Base-by-base conservation (phyloP, 1,140 invertebrate genomes). In the Drosophila nigrodunni region DNA sequence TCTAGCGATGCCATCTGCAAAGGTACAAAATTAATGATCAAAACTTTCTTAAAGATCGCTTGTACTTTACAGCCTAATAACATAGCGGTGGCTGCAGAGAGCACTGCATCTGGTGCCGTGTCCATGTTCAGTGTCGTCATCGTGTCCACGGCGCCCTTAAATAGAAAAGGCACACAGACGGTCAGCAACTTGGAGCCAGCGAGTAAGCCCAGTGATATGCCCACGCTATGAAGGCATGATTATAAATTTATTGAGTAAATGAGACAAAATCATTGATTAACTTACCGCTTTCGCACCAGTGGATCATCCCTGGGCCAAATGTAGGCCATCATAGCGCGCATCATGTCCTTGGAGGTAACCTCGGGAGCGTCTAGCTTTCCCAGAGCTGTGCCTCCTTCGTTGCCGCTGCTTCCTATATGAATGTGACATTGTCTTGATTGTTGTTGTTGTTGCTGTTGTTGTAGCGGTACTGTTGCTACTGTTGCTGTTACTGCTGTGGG, bases 141-240 rank as follows among this genome's bases (percentile, higher is more conserved):
- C 80, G 95, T 95, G 93, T 99, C 98, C 52, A 99, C 94, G 1
- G 96, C 96, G 93, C 98, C 96, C 93, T 99, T 99, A 91, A 99
- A 99, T 55, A 99, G 93, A 93, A 99, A 99, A n/a, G 99, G 99
- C 5, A 99, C 98, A 74, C 95, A 93, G 3, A 99, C 97, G 92
- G 98, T 99, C 72, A 99, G 90, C 30, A 98, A 87, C 94, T 98
- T 98, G 25, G 97, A 97, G 43, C 96, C 95, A 52, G 96, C 94
- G 34, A 98, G 92, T 49, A 98, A 93, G 44, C 95, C 94, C 21
- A 99, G 77, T 8, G 99, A 97, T 39, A 98, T 82, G 82, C 97
- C 94, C 11, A 99, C 99, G 73, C 98, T 94, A 54, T 1, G 54
- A 25, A 13, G 3, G 13, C 9, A 58, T 7, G 18, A 9, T 15